A percentile compares a stretch with the other conserved stretches of the same genome.
Conservation (phyloP, 2,113 vertebrate genomes). For the Oriolus oriolus region DNA sequence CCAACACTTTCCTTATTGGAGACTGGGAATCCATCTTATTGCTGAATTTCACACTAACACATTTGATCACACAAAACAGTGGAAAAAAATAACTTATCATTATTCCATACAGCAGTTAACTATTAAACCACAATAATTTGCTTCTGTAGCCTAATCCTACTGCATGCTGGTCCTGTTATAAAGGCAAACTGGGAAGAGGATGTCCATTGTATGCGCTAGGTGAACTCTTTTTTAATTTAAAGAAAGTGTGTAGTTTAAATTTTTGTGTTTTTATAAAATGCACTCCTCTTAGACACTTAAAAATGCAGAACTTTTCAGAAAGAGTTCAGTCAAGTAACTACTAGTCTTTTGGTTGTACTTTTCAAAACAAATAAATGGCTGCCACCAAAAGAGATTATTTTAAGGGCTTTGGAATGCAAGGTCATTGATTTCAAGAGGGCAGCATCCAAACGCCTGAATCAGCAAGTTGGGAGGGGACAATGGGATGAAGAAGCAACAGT, state of each 20-base stretch:
- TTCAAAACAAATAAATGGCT: background rate
- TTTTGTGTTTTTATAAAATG: background rate
- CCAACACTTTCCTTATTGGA: background rate
- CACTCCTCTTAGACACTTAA: background rate
- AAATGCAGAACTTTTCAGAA: background rate
- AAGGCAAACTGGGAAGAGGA: background rate
- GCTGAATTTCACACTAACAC: background rate
- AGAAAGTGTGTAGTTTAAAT: fast-evolving
- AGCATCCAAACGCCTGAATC: background rate
- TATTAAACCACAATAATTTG: background rate
- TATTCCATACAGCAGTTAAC: background rate
- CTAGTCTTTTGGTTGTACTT: background rate
- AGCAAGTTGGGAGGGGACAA: background rate
- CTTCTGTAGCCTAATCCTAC: background rate
- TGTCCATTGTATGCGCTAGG: too few species aligned
- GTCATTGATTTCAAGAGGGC: background rate
- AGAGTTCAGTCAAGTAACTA: background rate
- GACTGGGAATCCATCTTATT: background rate
- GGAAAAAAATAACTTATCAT: background rate
- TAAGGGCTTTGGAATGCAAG: background rate
- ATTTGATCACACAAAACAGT: background rate
- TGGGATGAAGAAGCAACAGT: background rate
- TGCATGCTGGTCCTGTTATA: background rate
- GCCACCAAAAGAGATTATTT: background rate
- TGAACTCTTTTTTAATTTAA: background rate